phyloP scores from a whole-genome alignment of 2,113 vertebrate species.

The Tylochromis polylepis region DNA sequence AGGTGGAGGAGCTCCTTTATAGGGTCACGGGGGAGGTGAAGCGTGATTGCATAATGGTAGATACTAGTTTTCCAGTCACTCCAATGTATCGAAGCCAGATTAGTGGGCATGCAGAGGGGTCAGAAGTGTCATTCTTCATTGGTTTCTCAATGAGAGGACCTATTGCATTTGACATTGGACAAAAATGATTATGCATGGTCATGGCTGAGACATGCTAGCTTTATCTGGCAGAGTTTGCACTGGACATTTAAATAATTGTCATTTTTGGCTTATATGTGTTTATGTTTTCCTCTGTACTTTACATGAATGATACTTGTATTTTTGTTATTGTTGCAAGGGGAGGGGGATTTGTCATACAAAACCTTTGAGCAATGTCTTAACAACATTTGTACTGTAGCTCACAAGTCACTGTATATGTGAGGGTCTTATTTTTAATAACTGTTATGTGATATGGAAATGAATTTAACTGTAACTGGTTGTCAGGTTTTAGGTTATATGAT shows the following conservation, averaged over 20 bases:
- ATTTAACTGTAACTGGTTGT: not conserved
- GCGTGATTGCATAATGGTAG: not conserved
- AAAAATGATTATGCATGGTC: not conserved
- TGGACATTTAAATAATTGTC: fast-evolving
- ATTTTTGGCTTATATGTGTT: not conserved
- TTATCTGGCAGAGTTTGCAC: fast-evolving
- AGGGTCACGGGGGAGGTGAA: constrained; percentile 35
- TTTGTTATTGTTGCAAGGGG: fast-evolving
- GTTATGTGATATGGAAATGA: not conserved
- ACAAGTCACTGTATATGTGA: not conserved
- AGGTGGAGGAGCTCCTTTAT: constrained; percentile 33
- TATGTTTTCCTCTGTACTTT: not conserved
- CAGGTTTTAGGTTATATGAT: fast-evolving
- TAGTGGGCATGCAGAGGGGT: not conserved
- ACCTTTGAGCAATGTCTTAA: not conserved
- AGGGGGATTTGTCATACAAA: fast-evolving
- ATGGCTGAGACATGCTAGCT: fast-evolving
- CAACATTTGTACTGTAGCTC: not conserved
- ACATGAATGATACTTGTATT: not conserved
- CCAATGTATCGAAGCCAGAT: constrained; percentile 58
- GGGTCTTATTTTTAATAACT: not conserved
- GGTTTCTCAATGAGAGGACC: constrained; percentile 69
- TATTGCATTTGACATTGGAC: constrained; percentile 53
- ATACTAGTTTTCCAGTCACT: constrained; percentile 22
- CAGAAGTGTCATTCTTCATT: constrained; percentile 54